Percentiles rank a stretch among this genome's conserved stretches.
phyloP scores from a whole-genome alignment of 2,888 invertebrate species.

The Ashinkailepas kermadecensis region DNA sequence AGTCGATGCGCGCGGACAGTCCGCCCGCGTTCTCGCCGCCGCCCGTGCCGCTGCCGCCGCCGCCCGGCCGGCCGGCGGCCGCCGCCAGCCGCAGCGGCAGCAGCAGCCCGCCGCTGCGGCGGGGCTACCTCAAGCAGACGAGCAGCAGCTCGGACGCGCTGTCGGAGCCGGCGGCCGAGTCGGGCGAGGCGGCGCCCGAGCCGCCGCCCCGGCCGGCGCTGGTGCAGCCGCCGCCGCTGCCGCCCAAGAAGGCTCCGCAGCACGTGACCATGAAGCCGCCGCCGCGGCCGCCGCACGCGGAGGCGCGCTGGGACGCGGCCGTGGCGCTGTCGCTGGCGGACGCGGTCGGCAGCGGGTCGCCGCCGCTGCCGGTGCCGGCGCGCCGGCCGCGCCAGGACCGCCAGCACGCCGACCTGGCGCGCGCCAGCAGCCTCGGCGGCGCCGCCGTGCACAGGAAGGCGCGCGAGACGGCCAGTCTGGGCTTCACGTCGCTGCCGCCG shows the following conservation, averaged over 20 bases:
- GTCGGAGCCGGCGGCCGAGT: conserved; percentile 40
- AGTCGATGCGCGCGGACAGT: conserved; percentile 26
- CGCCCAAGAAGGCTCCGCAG: conserved; percentile 59
- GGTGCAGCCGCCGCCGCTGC: conserved; percentile 60
- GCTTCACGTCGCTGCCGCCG: conserved; percentile 28
- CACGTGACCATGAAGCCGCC: conserved; percentile 56
- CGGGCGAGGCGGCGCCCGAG: conserved; percentile 49
- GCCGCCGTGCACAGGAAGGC: conserved; percentile 6
- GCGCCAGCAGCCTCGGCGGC: conserved; percentile 17
- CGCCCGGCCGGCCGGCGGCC: conserved; percentile 24
- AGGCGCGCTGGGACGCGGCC: conserved; percentile 27
- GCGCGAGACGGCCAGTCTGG: conserved; percentile 8
- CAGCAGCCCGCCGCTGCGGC: conserved; percentile 29
- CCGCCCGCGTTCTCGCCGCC: conserved; percentile 34
- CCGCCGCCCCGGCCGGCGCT: conserved; percentile 58
- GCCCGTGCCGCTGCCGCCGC: conserved; percentile 31
- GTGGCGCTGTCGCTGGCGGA: conserved; percentile 43
- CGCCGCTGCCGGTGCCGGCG: conserved; percentile 56
- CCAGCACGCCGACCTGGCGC: conserved; percentile 14
- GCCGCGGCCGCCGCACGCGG: conserved; percentile 53
- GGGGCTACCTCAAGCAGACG: conserved; percentile 27
- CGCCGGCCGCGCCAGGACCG: conserved; percentile 37
- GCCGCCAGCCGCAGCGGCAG: conserved; percentile 28
- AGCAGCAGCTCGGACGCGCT: conserved; percentile 33
- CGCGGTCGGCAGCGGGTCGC: conserved; percentile 45